phyloP scores from a whole-genome alignment of 2,113 vertebrate species.

The Ptilonorhynchus violaceus region DNA sequence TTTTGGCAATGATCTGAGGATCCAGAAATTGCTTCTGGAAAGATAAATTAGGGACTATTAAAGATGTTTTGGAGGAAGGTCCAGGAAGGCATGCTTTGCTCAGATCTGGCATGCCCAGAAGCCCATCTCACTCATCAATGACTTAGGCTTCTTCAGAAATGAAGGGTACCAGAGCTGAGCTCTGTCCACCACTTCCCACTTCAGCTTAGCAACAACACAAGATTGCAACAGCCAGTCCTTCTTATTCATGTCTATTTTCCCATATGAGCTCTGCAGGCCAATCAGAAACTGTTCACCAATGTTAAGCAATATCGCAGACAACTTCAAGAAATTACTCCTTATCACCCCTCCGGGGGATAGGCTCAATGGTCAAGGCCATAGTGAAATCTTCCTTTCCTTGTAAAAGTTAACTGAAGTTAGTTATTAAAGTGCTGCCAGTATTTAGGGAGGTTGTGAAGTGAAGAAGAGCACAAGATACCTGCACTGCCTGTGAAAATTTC shows the following conservation, averaged over 20 bases:
- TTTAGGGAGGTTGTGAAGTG: conserved; percentile 60
- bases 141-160: neutral
- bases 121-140: neutral
- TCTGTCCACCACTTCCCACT: neutral
- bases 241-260: conserved; percentile 27
- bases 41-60: neutral
- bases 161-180: neutral
- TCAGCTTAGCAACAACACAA: neutral
- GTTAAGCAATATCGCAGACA: conserved; percentile 65
- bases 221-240: conserved; percentile 24
- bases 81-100: neutral
- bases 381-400: conserved; percentile 76
- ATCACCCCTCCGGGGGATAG: conserved; percentile 64
- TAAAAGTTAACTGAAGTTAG: conserved; percentile 86
- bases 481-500: conserved; percentile 16
- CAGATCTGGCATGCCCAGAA: neutral
- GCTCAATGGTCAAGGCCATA: conserved; percentile 80
- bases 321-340: conserved; percentile 71
- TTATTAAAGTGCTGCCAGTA: conserved; percentile 74
- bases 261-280: conserved; percentile 48
- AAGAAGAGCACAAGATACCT: conserved; percentile 1
- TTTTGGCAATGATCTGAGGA: neutral
- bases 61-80: neutral
- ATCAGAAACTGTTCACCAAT: conserved; percentile 36
- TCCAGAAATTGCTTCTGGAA: neutral